Evolutionary conservation across 2,797 vertebrate genomes (phyloP), one percentile per base, ranked within the genome.

Genomic region (Alca torda): DNA sequence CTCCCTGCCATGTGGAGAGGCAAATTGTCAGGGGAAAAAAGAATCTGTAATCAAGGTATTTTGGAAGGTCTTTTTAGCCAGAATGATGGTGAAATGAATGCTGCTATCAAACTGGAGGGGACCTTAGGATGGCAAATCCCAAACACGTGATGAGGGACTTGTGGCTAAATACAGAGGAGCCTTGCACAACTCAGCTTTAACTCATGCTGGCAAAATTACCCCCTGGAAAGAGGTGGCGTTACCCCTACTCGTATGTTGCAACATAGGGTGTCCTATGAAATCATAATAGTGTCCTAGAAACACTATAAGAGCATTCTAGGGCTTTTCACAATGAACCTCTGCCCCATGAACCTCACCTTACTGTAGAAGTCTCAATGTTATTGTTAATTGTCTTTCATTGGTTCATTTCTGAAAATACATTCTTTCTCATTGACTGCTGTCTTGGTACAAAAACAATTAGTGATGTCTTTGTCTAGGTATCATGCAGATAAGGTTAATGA

Each of bases 1-100:
- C 72, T 93, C 81, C 84, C 90, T 91, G 84, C 87, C 72, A 89
- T 16, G 54, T 57, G 84, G 89, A 84, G 72, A 85, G 70, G 76
- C 48, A 89, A 93, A 84, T 81, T 77, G 72, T 90, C 65, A 6
- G 60, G 35, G 50, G 19, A 45, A 33, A n/a, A 25, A 33, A 30
- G 74, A 45, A 57, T 78, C 60, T 75, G 63, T 39, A 39, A 87
- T 93, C 79, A 23, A 3, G 4, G n/a, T 88, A 46, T 68, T 93
- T 80, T 87, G 85, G 61, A 84, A 93, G 74, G 74, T 59, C 4
- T 74, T 89, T 96, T 91, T 63, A 85, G 78, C 35, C 35, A 68
- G 46, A 85, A 24, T 37, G 50, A 30, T 63, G 43, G 63, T 74
- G 84, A 63, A 59, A 26, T 39, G 77, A 95, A 56, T 68, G 61